These are phyloP conservation scores for Oryzias woworae DNA, from an alignment of 2,113 vertebrate species.

Conservation along the genomic window DNA sequence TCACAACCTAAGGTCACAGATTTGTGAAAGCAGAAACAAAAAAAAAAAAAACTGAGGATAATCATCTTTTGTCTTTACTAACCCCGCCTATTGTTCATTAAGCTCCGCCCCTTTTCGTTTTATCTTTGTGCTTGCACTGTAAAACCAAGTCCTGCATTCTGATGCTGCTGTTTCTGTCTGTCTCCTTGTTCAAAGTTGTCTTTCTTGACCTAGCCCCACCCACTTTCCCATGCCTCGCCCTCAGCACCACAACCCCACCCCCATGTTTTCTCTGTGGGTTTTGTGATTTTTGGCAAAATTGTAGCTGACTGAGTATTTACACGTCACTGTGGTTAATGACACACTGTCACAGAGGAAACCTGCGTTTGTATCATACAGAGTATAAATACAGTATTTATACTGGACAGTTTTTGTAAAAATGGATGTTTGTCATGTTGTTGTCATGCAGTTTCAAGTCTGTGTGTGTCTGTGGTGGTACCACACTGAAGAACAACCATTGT, in stretches of 20 bases:
- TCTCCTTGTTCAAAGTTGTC: constrained; percentile 45
- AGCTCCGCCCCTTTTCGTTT: constrained; percentile 6
- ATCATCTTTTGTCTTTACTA: too few relatives aligned
- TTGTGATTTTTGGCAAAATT: constrained; percentile 43
- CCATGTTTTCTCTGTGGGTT: constrained; percentile 48
- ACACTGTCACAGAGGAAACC: constrained; percentile 9
- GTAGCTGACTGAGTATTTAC: constrained; percentile 47
- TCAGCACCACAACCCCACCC: constrained; percentile 13
- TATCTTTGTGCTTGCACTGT: constrained; percentile 34
- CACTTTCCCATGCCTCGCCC: not conserved
- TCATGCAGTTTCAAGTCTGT: constrained; percentile 34
- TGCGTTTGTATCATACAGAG: constrained; percentile 57
- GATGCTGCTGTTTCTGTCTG: constrained; percentile 40
- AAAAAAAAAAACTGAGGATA: not conserved
- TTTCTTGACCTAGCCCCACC: constrained; percentile 15
- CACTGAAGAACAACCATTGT: constrained; percentile 30
- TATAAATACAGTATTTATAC: constrained; percentile 63
- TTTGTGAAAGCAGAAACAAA: not conserved
- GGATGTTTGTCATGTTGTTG: constrained; percentile 32
- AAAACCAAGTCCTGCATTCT: constrained; percentile 46
- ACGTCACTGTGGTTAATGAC: constrained; percentile 49
- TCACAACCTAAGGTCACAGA: not conserved
- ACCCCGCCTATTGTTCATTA: not conserved
- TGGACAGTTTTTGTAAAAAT: constrained; percentile 53
- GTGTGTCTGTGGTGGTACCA: constrained; percentile 30